Evolutionary conservation across 2,888 invertebrate species (phyloP).

Genomic region (Steinernema hermaphroditum): DNA sequence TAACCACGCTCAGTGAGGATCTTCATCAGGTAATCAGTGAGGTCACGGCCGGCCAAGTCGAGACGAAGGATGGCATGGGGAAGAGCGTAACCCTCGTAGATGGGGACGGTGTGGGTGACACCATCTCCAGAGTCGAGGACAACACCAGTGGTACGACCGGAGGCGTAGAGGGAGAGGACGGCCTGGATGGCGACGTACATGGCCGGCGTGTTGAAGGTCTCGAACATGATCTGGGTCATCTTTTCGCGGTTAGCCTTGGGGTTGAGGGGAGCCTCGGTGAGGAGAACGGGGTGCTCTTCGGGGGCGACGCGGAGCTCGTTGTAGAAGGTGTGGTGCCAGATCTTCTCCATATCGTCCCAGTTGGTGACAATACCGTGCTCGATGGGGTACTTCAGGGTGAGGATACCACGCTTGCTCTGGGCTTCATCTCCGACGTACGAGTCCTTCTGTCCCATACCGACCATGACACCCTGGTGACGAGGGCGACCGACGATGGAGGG

Average conservation of each 20-base stretch:
- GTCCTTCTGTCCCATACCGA: constrained; percentile 69
- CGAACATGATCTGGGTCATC: constrained; percentile 91
- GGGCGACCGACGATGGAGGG: constrained; percentile 79
- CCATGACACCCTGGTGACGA: constrained; percentile 70
- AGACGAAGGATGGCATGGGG: constrained; percentile 70
- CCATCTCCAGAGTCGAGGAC: constrained; percentile 89
- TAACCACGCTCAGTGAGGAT: constrained; percentile 70
- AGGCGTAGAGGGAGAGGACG: constrained; percentile 86
- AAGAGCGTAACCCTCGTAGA: constrained; percentile 78
- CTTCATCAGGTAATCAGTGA: constrained; percentile 72
- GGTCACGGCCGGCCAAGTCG: constrained; percentile 70
- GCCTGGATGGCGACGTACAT: constrained; percentile 82
- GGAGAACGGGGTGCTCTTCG: constrained; percentile 88
- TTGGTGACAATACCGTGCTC: constrained; percentile 96
- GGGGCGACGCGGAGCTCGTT: constrained; percentile 93
- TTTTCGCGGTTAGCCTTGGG: constrained; percentile 93
- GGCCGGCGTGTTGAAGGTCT: constrained; percentile 80
- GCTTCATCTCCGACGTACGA: constrained; percentile 70
- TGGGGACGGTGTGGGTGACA: constrained; percentile 78
- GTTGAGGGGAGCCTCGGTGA: constrained; percentile 89
- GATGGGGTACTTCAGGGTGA: constrained; percentile 91
- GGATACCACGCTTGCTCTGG: constrained; percentile 77
- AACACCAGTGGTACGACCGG: constrained; percentile 68
- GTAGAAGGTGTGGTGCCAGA: constrained; percentile 98
- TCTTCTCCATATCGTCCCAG: constrained; percentile 98